Evolutionary conservation across 2,888 invertebrate genomes (phyloP), one percentile per base, ranked within the genome.

Genomic region (Thymelicus acteon): DNA sequence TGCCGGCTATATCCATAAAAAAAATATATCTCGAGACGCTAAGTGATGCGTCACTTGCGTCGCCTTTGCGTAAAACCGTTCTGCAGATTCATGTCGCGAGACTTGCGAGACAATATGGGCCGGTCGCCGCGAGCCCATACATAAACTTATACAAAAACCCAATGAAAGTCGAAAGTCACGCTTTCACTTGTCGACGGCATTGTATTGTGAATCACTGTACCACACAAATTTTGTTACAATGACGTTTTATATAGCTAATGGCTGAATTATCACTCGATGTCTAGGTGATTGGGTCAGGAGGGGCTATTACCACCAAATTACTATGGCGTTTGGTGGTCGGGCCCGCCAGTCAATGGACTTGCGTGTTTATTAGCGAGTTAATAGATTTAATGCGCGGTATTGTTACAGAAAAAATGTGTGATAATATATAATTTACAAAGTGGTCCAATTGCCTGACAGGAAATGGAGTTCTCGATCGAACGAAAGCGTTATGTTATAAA

Each of bases 91-190:
- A 88, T 87, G 90, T 88, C 88, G 85, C 89, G 86, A 89, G 90
- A 92, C 92, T 88, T 88, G 85, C 89, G 86, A 89, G 90, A 92
- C 92, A 92, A 92, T 92, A 92, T 92, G 90, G 89, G 75, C 82
- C 84, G 85, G 83, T 82, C 85, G 82, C 80, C 80, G 81, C 80
- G 81, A 82, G 82, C 79, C 87, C 88, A 90, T 89, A 88, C 91
- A 92, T 85, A 90, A 84, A 85, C 85, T 87, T 85, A 83, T 80
- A 92, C 92, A 93, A 93, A 93, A 93, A 92, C 88, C 87, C 88
- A 91, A 93, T 88, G 93, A 92, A 92, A 92, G 92, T 92, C 87
- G 93, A 93, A 92, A 93, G 93, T 91, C 82, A 88, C 88, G 90
- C 93, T 93, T 93, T 93, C 93, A 93, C 93, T 93, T 84, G 91